Conservation (phyloP, 2,888 invertebrate genomes). For the Drosophila anomelani region DNA sequence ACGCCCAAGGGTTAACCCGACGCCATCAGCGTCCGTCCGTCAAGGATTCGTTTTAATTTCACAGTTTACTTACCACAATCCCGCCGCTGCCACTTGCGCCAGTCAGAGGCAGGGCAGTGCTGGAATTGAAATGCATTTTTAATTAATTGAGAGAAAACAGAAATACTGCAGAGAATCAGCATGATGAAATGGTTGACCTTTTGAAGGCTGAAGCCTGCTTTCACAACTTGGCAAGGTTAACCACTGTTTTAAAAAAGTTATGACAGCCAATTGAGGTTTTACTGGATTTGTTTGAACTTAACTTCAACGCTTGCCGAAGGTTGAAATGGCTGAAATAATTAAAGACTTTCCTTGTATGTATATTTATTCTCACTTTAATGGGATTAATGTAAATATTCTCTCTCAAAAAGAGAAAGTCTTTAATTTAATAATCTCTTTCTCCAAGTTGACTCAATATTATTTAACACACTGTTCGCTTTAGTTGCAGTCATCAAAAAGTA, state of each 20-base stretch:
- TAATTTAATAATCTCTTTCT: not conserved
- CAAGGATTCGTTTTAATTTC: conserved; percentile 34
- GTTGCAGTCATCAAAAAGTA: not conserved
- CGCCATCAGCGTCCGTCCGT: conserved; percentile 41
- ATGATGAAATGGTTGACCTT: conserved; percentile 33
- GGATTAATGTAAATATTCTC: not conserved
- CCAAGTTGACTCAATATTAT: not conserved
- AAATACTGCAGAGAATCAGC: conserved; percentile 37
- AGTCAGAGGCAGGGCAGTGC: conserved; percentile 58
- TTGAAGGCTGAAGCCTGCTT: conserved; percentile 15
- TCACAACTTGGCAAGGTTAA: conserved; percentile 28
- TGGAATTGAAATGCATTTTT: conserved; percentile 71
- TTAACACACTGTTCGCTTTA: not conserved
- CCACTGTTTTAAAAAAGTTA: conserved; percentile 15
- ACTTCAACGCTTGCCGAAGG: conserved; percentile 2
- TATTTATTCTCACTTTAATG: not conserved
- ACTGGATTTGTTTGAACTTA: conserved; percentile 15
- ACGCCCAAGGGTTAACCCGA: conserved; percentile 57
- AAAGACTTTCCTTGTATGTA: not conserved
- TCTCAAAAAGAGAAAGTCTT: not conserved
- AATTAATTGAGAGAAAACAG: conserved; percentile 69
- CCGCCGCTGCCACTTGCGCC: conserved; percentile 26
- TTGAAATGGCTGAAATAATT: conserved; percentile 1
- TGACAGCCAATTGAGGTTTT: conserved; percentile 14
- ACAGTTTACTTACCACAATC: conserved; percentile 33